Base-by-base conservation (phyloP, 2,888 invertebrate genomes). In the Oegoconia quadripuncta region DNA sequence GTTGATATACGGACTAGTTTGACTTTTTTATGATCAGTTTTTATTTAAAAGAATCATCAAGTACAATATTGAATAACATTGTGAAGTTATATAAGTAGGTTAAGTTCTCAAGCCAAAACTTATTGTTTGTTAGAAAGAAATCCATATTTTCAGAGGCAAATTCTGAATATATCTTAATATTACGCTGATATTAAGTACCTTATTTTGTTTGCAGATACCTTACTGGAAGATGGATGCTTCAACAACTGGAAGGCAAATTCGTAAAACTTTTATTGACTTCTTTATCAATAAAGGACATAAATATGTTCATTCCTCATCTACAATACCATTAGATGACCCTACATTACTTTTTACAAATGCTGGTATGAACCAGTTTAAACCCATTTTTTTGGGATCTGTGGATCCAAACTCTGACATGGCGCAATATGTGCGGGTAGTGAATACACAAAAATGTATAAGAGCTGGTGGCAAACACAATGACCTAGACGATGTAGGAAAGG, bases 401-500 rank as follows among this genome's bases (percentile, higher is more conserved):
- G 98, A 99, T 81, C 99, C 99, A 1, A 97, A 96, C 70, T 97
- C 97, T 73, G 98, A 98, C 69, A 93, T 98, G 93, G 91, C 97
- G 9, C 95, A 95, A 66, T 93, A 93, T 90, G 89, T 93, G 13
- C 90, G 99, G 53, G 95, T 93, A 18, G 96, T 93, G 1, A 99
- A 99, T 76, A 96, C 97, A 1, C 99, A 99, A 77, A 99, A 99
- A 80, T 99, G 99, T 77, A 99, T 99, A 54, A 92, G 99, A 67
- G 99, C 99, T 53, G 99, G 99, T 37, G 99, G 99, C 34, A 99
- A 99, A 84, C 99, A 99, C 80, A 99, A 99, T 77, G 99, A 99
- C 81, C 88, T 99, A 43, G 99, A 99, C 84, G 99, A 99, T 89
- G 99, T 99, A 7, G 99, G 99, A 20, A 99, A 99, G 86, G 99